Conservation (phyloP, 2,797 vertebrate species). For the Melanotaenia maccullochi region DNA sequence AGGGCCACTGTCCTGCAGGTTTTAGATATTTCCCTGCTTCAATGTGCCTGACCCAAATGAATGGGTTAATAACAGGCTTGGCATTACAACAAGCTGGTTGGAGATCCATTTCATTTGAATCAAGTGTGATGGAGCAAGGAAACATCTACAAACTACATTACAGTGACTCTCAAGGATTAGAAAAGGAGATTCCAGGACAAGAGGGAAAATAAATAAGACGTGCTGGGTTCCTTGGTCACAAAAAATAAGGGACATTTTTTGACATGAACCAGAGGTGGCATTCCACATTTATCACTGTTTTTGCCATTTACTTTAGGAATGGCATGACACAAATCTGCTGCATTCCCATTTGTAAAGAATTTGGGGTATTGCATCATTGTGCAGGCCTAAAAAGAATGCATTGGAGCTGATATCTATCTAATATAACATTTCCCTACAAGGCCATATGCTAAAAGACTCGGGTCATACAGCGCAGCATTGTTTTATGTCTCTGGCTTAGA, state of each 20-base stretch:
- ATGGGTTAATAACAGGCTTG: background rate
- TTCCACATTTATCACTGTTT: slow-evolving; percentile 48
- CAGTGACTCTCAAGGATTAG: background rate
- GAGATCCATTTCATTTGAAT: background rate
- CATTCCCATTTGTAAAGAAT: slow-evolving; percentile 64
- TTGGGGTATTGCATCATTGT: slow-evolving; percentile 67
- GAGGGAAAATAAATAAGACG: slow-evolving; percentile 8
- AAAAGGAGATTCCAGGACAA: background rate
- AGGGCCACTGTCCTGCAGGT: background rate
- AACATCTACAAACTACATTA: background rate
- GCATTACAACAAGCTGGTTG: background rate
- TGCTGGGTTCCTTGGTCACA: slow-evolving; percentile 3
- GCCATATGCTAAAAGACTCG: slow-evolving; percentile 61
- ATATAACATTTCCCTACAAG: slow-evolving; percentile 81
- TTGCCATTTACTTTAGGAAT: slow-evolving; percentile 38
- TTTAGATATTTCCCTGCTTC: background rate
- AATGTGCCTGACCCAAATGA: background rate
- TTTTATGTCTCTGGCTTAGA: slow-evolving; percentile 72
- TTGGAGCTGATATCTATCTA: slow-evolving; percentile 48
- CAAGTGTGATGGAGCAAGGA: background rate
- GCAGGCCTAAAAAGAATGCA: slow-evolving; percentile 70
- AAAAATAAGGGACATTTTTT: slow-evolving; percentile 16
- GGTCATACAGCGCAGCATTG: slow-evolving; percentile 45
- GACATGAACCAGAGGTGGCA: slow-evolving; percentile 36
- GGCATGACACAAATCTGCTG: slow-evolving; percentile 42